These are phyloP conservation scores for Salticus scenicus DNA, from an alignment of 2,888 invertebrate genomes.

Conservation along the genomic window DNA sequence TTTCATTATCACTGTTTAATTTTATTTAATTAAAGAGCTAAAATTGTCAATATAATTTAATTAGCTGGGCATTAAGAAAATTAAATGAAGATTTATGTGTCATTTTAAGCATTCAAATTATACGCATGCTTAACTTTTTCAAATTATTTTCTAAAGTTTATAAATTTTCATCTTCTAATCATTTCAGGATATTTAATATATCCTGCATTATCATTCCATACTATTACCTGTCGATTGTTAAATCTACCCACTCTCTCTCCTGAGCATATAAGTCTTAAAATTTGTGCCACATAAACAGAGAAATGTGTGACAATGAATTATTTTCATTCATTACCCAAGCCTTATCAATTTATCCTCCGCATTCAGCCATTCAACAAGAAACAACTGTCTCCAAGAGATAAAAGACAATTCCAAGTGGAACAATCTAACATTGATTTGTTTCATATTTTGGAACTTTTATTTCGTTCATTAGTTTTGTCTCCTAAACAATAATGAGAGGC, in stretches of 20 bases:
- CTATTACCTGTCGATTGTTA: constrained; percentile 1
- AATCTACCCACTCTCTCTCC: not conserved
- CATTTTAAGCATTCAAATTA: no score
- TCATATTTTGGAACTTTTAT: not conserved
- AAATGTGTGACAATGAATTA: not conserved
- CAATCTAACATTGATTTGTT: not conserved
- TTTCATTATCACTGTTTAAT: no score
- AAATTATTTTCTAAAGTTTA: no score
- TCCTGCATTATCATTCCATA: no score
- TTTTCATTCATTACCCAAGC: not conserved
- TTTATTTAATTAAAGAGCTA: no score
- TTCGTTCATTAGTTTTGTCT: not conserved
- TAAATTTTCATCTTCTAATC: no score
- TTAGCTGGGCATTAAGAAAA: no score
- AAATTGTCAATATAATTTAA: no score
- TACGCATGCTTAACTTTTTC: no score
- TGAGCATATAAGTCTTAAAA: not conserved
- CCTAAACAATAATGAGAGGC: not conserved
- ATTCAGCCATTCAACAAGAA: constrained; percentile 3
- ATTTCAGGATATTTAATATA: no score
- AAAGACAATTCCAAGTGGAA: constrained; percentile 43
- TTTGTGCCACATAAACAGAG: not conserved
- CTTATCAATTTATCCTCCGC: constrained; percentile 1
- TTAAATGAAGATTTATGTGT: no score
- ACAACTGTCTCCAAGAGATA: constrained; percentile 42